Evolutionary conservation across 2,797 vertebrate genomes (phyloP), one percentile per base, ranked within the genome.

Genomic region (Enteromius fasciolatus): DNA sequence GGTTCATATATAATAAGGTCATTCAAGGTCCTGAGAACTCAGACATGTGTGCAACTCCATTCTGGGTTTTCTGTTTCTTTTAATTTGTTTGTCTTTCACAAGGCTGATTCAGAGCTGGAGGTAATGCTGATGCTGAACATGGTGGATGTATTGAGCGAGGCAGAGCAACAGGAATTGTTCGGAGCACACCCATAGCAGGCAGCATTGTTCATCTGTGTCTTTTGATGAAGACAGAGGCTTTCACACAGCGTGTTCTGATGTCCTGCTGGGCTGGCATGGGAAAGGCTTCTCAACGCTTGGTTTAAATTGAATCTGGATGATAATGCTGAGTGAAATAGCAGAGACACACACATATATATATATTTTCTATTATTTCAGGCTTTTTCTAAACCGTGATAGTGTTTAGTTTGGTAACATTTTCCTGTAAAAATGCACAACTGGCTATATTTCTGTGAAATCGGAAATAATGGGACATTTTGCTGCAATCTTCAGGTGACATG

Each of bases 141-240:
- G 73, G 70, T 70, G 75, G 83, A 89, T 89, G 82, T 83, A 90
- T 88, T 77, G 90, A 61, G 67, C 39, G 67, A 50, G 70, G 67
- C 73, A 72, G 81, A 73, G 84, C 82, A 90, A 92, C 91, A 90
- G 89, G 91, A 90, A 94, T 93, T 92, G 92, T 92, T 85, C 82
- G 66, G 91, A 90, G 90, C 90, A 92, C 93, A 92, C 94, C 90
- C 93, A 90, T 95, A 93, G 94, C 92, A 93, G 94, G 93, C 90
- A 88, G 91, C 89, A 94, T 96, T 96, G 95, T 96, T 94, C 93
- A 90, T 92, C 93, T 92, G 91, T 93, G 90, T 84, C 91, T 93
- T 95, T 91, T 88, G 93, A 92, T 91, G 17, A 93, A 91, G 92
- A 82, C 91, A 92, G 93, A 91, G 92, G 91, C 79, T 87, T 96